Evolutionary conservation across 2,113 vertebrate genomes (phyloP).

Genomic region (Cervus canadensis): DNA sequence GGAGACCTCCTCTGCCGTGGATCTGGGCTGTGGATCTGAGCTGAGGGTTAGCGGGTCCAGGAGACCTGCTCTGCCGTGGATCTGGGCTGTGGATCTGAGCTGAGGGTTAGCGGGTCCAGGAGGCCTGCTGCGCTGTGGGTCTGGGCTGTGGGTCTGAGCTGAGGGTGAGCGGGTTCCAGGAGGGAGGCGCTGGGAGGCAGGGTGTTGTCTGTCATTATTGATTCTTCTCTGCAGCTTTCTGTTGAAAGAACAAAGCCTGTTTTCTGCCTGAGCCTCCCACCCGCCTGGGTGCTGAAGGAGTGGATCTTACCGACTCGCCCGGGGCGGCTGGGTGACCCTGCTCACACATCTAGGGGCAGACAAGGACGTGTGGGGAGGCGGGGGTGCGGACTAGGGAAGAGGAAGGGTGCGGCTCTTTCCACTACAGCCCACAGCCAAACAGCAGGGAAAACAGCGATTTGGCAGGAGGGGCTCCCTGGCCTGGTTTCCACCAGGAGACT

Average conservation of each 20-base stretch:
- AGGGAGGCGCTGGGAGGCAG: background rate
- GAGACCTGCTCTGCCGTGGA: too few species aligned
- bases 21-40: accelerated
- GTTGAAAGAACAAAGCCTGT: background rate
- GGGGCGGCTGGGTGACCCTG: background rate
- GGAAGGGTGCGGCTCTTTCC: background rate
- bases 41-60: background rate
- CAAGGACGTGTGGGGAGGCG: accelerated
- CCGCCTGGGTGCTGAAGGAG: accelerated
- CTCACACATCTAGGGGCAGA: background rate
- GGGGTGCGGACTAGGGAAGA: accelerated
- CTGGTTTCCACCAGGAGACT: background rate
- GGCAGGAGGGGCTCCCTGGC: background rate
- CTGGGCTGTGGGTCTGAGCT: accelerated
- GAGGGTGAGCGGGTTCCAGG: background rate
- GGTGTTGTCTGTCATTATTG: background rate
- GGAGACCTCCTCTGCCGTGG: too few species aligned
- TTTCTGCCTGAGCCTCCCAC: background rate
- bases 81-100: background rate
- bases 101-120: too few species aligned
- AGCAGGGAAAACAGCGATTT: background rate
- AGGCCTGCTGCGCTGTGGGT: too few species aligned
- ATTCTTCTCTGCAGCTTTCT: background rate
- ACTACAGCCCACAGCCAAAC: accelerated
- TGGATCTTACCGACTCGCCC: background rate